Evolutionary conservation across 2,113 vertebrate species (phyloP), one percentile per base, ranked within the genome.

Genomic region (Microtus ochrogaster): DNA sequence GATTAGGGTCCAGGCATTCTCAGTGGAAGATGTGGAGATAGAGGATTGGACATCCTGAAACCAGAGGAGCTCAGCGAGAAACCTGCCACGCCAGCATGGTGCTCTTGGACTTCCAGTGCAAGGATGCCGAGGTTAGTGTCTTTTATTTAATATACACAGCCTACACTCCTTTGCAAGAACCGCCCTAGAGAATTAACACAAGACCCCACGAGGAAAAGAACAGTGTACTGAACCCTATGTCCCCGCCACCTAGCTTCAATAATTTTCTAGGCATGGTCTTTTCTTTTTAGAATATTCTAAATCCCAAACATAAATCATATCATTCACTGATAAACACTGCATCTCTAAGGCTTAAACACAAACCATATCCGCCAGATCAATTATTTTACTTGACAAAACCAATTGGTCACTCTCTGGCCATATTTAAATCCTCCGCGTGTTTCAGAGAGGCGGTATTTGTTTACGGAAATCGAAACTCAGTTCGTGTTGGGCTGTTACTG

Each of bases 21-120:
- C 21, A 44, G n/a, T 77, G 74, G 66, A 58, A 72, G 13, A 61
- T 30, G 0, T 0, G 30, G 19, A 33, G 33, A 17, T 33, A 10
- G 0, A 6, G 55, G 39, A 52, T 7, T 0, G 0, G 28, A n/a
- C 19, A 5, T 16, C 49, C 55, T 8, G 0, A 22, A 21, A 19
- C 3, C 33, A 17, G 12, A 12, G 52, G n/a, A 14, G 30, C 55
- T n/a, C 41, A 47, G 26, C 39, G 22, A 19, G 26, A 83, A 63
- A 22, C 26, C 36, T 22, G 9, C 36, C 12, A 17, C 1, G 1
- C 55, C 2, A 0, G 26, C 1, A 1, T 33, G 36, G n/a, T 39
- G 33, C 68, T 24, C 52, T 61, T 61, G 22, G 74, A 49, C 41
- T 78, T 72, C 26, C 4, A 4, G 81, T 74, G 86, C 47, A 81